These are phyloP conservation scores for Passer domesticus DNA, from an alignment of 2,113 vertebrate species.

Conservation along the genomic window DNA sequence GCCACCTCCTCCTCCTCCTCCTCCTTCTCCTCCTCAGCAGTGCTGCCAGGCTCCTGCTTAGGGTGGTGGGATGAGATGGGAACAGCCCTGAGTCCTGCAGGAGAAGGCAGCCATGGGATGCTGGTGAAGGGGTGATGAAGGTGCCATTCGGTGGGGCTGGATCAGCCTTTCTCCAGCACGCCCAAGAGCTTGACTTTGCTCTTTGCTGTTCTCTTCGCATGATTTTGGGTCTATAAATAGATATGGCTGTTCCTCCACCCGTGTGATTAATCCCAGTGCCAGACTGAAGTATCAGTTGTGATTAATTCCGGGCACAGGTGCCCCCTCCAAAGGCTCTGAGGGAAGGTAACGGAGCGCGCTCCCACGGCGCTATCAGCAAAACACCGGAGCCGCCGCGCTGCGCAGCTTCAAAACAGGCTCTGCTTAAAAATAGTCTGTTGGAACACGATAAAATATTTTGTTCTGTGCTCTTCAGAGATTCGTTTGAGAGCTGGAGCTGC, in stretches of 20 bases:
- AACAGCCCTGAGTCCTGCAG: fast-evolving
- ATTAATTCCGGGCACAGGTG: constrained; percentile 19
- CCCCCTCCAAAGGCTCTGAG: neutral
- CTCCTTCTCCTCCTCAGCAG: neutral
- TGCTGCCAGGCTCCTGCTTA: neutral
- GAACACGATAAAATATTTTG: neutral
- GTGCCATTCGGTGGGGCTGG: fast-evolving
- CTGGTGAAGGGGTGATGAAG: neutral
- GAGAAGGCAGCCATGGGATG: neutral
- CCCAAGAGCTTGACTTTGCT: neutral
- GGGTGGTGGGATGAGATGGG: neutral
- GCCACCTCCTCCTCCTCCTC: neutral
- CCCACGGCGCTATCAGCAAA: constrained; percentile 33
- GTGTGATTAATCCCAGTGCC: neutral
- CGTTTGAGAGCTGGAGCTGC: neutral
- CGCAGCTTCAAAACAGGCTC: constrained; percentile 31
- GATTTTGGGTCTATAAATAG: constrained; percentile 26
- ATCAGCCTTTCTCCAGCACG: neutral
- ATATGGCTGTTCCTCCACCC: neutral
- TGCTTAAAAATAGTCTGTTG: constrained; percentile 34
- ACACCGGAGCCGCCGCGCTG: neutral
- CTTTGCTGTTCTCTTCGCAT: neutral
- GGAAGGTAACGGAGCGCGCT: neutral
- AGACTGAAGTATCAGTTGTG: neutral
- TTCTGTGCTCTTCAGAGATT: neutral